phyloP scores from a whole-genome alignment of 2,888 invertebrate genomes.

The Drosophila silvestris region DNA sequence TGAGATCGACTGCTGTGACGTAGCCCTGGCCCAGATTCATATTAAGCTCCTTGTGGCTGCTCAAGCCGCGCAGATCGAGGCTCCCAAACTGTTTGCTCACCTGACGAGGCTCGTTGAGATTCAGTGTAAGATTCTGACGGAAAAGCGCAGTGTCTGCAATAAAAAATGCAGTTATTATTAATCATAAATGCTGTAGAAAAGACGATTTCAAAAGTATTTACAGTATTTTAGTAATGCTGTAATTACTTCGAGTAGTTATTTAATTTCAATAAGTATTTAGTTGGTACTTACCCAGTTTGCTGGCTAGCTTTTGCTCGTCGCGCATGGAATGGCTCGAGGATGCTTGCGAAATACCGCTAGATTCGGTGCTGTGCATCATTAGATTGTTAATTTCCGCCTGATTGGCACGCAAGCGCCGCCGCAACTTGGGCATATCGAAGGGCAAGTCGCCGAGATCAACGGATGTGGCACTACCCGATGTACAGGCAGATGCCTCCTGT shows the following conservation, averaged over 20 bases:
- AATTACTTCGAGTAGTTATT: conserved; percentile 15
- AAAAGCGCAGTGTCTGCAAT: conserved; percentile 87
- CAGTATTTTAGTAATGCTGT: not conserved
- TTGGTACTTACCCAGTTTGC: conserved; percentile 86
- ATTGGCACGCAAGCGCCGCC: conserved; percentile 89
- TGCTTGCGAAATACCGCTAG: conserved; percentile 91
- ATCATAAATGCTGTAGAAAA: not conserved
- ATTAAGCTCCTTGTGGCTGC: conserved; percentile 87
- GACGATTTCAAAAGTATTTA: not conserved
- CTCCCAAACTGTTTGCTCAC: conserved; percentile 84
- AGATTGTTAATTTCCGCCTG: conserved; percentile 83
- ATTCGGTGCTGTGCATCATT: conserved; percentile 88
- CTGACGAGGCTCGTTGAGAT: conserved; percentile 87
- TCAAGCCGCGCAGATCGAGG: conserved; percentile 85
- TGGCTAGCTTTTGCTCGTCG: conserved; percentile 87
- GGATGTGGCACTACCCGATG: conserved; percentile 90
- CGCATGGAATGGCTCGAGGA: conserved; percentile 93
- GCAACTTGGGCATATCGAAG: conserved; percentile 96
- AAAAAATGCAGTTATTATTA: not conserved
- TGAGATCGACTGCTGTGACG: conserved; percentile 89
- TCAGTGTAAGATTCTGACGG: conserved; percentile 91
- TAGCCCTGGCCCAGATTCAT: conserved; percentile 88
- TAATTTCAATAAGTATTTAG: not conserved
- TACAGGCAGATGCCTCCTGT: conserved; percentile 87
- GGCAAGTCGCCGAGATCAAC: conserved; percentile 93